A percentile compares a stretch with the other conserved stretches of the same genome.
Evolutionary conservation across 2,888 invertebrate genomes (phyloP).

Genomic region (Nyleta sp.): DNA sequence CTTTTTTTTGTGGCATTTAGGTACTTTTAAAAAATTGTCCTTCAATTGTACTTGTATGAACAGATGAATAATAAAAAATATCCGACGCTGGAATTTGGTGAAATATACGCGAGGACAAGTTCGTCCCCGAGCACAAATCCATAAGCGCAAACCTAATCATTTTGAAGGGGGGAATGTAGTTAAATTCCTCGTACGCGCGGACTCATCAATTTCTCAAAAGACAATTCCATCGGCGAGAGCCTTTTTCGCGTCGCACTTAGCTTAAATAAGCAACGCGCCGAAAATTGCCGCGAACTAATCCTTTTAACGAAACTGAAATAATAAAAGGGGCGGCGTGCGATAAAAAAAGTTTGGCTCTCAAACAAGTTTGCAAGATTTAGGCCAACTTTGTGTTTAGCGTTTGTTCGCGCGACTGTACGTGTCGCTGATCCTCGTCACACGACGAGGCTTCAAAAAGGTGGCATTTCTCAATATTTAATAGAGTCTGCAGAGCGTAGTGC

Average conservation of each 20-base stretch:
- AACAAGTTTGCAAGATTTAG: constrained; percentile 54
- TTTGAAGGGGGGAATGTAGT: constrained; percentile 5
- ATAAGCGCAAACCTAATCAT: constrained; percentile 17
- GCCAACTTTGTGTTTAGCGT: constrained; percentile 46
- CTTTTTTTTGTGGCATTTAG: too few species aligned
- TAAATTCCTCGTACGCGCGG: constrained; percentile 23
- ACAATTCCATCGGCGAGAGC: constrained; percentile 28
- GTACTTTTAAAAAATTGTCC: too few species aligned
- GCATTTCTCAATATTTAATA: constrained; percentile 81
- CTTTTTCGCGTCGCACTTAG: constrained; percentile 31
- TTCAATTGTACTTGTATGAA: too few species aligned
- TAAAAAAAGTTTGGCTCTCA: constrained; percentile 38
- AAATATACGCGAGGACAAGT: background rate
- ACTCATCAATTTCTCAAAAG: constrained; percentile 49
- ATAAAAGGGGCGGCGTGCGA: constrained; percentile 30
- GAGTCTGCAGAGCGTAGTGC: constrained; percentile 78
- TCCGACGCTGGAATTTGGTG: background rate
- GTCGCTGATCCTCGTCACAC: constrained; percentile 57
- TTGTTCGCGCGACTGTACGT: constrained; percentile 58
- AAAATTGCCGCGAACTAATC: constrained; percentile 49
- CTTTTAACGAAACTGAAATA: constrained; percentile 59
- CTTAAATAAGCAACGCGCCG: constrained; percentile 35
- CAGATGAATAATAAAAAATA: background rate
- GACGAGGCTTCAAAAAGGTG: constrained; percentile 68
- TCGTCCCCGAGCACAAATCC: constrained; percentile 2